phyloP scores from a whole-genome alignment of 2,113 vertebrate species.

The Puma concolor region DNA sequence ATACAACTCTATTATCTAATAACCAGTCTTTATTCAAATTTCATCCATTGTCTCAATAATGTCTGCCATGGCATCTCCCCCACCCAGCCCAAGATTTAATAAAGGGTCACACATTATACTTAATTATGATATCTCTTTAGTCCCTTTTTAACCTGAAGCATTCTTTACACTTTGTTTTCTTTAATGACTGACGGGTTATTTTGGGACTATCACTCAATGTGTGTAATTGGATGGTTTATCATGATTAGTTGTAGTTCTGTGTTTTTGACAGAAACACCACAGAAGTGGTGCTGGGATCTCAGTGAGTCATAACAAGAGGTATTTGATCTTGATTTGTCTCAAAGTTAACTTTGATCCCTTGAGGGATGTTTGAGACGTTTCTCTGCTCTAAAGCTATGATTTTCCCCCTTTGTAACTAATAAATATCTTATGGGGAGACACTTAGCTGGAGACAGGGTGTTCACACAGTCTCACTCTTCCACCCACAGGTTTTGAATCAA shows the following conservation, averaged over 20 bases:
- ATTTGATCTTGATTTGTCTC: neutral
- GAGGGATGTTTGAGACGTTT: neutral
- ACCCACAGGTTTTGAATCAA: neutral
- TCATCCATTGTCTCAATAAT: neutral
- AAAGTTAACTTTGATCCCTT: neutral
- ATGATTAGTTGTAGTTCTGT: neutral
- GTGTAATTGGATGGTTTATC: neutral
- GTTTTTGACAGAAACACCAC: neutral
- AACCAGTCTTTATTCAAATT: neutral
- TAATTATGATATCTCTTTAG: neutral
- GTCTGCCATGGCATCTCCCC: neutral
- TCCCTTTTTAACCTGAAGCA: neutral
- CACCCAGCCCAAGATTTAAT: neutral
- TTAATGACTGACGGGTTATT: neutral
- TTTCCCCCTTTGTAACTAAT: neutral
- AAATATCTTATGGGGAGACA: neutral
- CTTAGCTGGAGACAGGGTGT: neutral
- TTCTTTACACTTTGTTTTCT: neutral
- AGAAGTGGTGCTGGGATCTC: neutral
- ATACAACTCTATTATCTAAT: neutral
- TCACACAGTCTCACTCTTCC: neutral
- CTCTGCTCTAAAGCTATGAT: neutral
- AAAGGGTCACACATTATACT: neutral
- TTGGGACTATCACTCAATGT: neutral
- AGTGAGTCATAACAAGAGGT: neutral